Evolutionary conservation across 1,140 invertebrate species (phyloP), one percentile per base, ranked within the genome.

Genomic region (Panulirus ornatus): DNA sequence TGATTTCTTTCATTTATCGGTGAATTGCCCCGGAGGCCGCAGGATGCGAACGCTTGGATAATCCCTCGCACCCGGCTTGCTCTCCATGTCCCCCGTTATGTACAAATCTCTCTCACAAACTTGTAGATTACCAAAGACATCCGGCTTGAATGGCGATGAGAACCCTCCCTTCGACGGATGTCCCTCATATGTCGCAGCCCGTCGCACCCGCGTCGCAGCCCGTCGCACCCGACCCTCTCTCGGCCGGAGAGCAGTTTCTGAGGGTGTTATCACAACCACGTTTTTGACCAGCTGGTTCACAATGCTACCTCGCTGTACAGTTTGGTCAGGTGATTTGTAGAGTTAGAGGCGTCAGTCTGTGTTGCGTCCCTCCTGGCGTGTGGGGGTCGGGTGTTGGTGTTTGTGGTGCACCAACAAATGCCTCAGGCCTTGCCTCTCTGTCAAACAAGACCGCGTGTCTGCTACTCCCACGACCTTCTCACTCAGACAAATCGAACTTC

Each of bases 51-150:
- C 19, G 22, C 51, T 2, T 22, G 51, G 51, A 54, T 54, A 54
- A 54, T 54, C 51, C 22, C 51, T 19, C 2, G 6, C 58, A 30
- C 58, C 30, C 58, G 1, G n/a, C 22, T 5, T 0, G 22, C 58
- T 66, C 58, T 19, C 58, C 42, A 30, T 47, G 76, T n/a, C 76
- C 44, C 36, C 36, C 76, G 47, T 81, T 36, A 19, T 81, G 42
- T 36, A 47, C 30, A 36, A 81, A 58, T 81, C 78, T 58, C 47
- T 81, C 16, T 58, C 42, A 58, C 78, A 81, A 81, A 81, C 58
- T 79, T 34, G 30, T 36, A 36, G 78, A 81, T 81, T 81, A 81
- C 78, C 6, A 14, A 36, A 51, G 44, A 58, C 78, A 36, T 81
- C 78, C 78, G 78, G 78, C 78, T 81, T 30, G 58, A 5, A 5